phyloP scores from a whole-genome alignment of 2,797 vertebrate genomes.

The Oceanodroma leucorhoa region DNA sequence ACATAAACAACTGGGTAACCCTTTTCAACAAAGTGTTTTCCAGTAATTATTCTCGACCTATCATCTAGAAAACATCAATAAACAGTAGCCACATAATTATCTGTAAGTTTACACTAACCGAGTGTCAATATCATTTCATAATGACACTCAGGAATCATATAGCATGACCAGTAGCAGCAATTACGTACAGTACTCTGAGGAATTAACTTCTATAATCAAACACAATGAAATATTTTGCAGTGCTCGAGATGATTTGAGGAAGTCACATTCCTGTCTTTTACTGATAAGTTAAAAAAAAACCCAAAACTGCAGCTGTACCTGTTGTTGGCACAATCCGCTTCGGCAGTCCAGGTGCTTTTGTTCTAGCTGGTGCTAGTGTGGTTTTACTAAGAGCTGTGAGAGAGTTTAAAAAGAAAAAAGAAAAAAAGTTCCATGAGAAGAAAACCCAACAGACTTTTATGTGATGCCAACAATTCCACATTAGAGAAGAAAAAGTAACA shows the following conservation, averaged over 20 bases:
- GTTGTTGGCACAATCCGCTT: slow-evolving; percentile 44
- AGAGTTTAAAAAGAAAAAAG: neutral
- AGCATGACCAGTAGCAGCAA: neutral
- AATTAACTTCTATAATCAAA: neutral
- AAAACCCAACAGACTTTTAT: neutral
- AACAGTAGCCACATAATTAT: neutral
- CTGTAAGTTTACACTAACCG: neutral
- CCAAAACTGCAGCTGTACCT: slow-evolving; percentile 20
- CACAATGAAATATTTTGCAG: neutral
- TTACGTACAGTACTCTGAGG: neutral
- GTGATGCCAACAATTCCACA: neutral
- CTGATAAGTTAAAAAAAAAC: neutral
- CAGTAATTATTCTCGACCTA: neutral
- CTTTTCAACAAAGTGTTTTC: neutral
- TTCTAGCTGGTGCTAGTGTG: slow-evolving; percentile 55
- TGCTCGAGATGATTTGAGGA: neutral
- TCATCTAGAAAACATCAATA: neutral
- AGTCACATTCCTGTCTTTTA: neutral
- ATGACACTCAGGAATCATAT: neutral
- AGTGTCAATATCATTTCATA: neutral
- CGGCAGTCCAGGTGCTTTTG: slow-evolving; percentile 49
- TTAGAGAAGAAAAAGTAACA: neutral
- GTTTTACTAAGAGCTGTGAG: slow-evolving; percentile 66
- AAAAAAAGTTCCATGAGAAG: neutral
- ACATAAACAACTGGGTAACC: neutral